Evolutionary conservation across 2,797 vertebrate genomes (phyloP), one percentile per base, ranked within the genome.

Genomic region (Syngnathus acus): DNA sequence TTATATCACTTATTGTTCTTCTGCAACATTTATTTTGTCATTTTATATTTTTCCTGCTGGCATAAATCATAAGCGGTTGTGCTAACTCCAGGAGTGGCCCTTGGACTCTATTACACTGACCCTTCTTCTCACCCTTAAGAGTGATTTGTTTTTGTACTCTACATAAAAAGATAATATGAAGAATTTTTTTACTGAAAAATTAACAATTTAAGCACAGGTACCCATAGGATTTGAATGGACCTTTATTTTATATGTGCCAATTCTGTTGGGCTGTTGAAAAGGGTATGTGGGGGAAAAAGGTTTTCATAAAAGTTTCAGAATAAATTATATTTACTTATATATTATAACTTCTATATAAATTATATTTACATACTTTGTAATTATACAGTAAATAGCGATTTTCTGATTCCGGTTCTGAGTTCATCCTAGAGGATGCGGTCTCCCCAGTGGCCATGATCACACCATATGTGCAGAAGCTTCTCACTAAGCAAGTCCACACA

Each of bases 401-500:
- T n/a, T 5, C 21, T 1, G 3, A 26, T 62, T 43, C n/a, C 6
- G 59, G 23, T 38, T 42, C 32, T 40, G 5, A 40, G 19, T 21
- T 16, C 37, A 54, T 39, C 37, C n/a, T 9, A 62, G n/a, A 23
- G 60, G n/a, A 71, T 47, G 57, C 14, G 38, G 21, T 74, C 65
- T 71, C 69, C 75, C 66, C 66, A 69, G 71, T 70, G 48, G 43
- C 66, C 63, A 67, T 71, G 72, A 72, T 79, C 76, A 59, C 66
- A 75, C 74, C 69, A 73, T 80, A 83, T 64, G 70, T 72, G 79
- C 72, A 85, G 82, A 90, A 90, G 72, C 66, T 89, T 90, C 83
- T 82, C 72, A 82, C 63, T 61, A 64, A 72, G 55, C 65, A 68
- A 61, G 32, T 63, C 68, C 70, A 76, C 69, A 87, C 81, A 86